Evolutionary conservation across 1,140 invertebrate genomes (phyloP).

Genomic region (Chymomyza costata): DNA sequence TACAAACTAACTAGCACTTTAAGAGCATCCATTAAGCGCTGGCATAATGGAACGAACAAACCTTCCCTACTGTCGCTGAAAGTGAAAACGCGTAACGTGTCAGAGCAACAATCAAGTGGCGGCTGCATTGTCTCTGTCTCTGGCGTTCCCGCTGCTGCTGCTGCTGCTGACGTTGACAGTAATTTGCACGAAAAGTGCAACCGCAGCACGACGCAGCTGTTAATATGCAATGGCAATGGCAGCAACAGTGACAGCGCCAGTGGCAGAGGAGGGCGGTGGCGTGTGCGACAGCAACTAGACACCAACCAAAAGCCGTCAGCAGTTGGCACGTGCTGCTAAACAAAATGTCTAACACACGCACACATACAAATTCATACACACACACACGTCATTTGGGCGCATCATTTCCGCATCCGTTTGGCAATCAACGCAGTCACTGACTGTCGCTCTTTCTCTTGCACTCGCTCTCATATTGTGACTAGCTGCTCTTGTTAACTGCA

Average conservation of each 20-base stretch:
- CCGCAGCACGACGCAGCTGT: background rate
- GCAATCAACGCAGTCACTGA: background rate
- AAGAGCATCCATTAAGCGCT: no score
- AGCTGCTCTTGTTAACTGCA: slow-evolving; percentile 17
- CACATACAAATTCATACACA: background rate
- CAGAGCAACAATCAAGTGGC: no score
- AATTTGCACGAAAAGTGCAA: background rate
- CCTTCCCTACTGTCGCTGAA: no score
- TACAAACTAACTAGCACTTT: no score
- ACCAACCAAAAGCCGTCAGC: background rate
- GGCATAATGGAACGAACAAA: no score
- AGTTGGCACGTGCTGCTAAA: background rate
- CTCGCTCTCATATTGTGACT: slow-evolving; percentile 51
- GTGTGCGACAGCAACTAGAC: no score
- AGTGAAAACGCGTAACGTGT: no score
- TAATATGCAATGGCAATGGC: slow-evolving; percentile 1
- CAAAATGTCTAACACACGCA: no score
- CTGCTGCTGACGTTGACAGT: slow-evolving; percentile 1
- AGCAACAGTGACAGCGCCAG: background rate
- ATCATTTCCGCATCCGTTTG: background rate
- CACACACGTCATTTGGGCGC: background rate
- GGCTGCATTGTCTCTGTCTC: no score
- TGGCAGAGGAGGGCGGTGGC: background rate
- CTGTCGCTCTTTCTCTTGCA: background rate
- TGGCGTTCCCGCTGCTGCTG: slow-evolving; percentile 36